Conservation (phyloP, 2,797 vertebrate species). For the Phaenicophaeus curvirostris region DNA sequence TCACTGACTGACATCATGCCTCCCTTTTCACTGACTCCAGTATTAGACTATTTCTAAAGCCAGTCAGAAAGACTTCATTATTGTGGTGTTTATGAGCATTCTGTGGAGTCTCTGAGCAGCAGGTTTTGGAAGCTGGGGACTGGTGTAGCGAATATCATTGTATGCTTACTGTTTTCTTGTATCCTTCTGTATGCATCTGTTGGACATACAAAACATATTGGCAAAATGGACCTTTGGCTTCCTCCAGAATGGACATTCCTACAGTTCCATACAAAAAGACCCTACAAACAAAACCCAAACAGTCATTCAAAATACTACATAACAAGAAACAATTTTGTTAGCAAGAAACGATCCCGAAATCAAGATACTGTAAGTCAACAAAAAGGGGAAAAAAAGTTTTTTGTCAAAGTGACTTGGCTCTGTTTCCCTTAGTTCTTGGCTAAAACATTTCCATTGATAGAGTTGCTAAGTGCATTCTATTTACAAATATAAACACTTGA, state of each 20-base stretch:
- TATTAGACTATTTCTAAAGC: background rate
- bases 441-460: slow-evolving; percentile 42
- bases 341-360: background rate
- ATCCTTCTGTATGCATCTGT: background rate
- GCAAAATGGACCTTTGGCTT: background rate
- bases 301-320: background rate
- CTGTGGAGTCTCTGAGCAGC: background rate
- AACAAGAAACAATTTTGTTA: background rate
- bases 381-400: background rate
- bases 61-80: background rate
- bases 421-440: slow-evolving; percentile 4
- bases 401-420: slow-evolving; percentile 11
- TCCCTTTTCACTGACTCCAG: background rate
- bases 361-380: slow-evolving; percentile 1
- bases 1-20: background rate
- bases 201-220: background rate
- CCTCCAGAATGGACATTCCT: background rate
- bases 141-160: background rate
- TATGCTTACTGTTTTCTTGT: background rate
- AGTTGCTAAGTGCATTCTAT: slow-evolving; percentile 56
- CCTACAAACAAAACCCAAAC: background rate
- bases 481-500: slow-evolving; percentile 69
- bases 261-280: background rate
- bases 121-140: background rate
- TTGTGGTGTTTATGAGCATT: background rate